phyloP scores from a whole-genome alignment of 2,797 vertebrate species.

The Sparidentex hasta region DNA sequence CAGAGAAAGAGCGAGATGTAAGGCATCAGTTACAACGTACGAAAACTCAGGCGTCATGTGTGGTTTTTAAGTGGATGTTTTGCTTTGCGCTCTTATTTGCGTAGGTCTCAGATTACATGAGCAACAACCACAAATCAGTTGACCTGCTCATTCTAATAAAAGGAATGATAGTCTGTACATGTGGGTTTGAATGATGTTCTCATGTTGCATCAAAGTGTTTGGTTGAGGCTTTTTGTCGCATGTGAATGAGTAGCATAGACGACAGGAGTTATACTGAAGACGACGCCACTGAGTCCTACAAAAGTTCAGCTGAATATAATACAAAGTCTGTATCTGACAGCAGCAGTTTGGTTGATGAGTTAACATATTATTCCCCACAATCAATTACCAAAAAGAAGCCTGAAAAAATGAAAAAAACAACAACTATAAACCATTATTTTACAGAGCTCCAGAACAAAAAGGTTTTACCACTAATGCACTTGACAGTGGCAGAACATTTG shows the following conservation, averaged over 20 bases:
- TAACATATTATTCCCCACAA: slow-evolving; percentile 16
- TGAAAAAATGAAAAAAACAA: slow-evolving; percentile 14
- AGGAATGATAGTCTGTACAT: neutral
- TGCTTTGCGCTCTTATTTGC: slow-evolving; percentile 11
- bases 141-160: neutral
- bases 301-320: neutral
- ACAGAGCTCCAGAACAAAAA: slow-evolving; percentile 34
- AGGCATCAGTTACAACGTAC: slow-evolving; percentile 33
- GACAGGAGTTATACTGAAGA: neutral
- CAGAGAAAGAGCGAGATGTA: slow-evolving; percentile 16
- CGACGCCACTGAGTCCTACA: neutral
- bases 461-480: slow-evolving; percentile 53
- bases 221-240: too few relatives aligned
- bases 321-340: neutral
- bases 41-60: neutral
- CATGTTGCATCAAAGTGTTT: neutral
- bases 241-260: neutral
- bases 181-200: neutral
- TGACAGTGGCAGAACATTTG: slow-evolving; percentile 34
- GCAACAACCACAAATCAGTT: neutral
- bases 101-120: neutral
- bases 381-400: slow-evolving; percentile 38
- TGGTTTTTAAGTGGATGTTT: slow-evolving; percentile 1
- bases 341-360: slow-evolving; percentile 29
- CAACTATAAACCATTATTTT: slow-evolving; percentile 26